phyloP scores from a whole-genome alignment of 2,113 vertebrate genomes.

The Tiliqua scincoides region DNA sequence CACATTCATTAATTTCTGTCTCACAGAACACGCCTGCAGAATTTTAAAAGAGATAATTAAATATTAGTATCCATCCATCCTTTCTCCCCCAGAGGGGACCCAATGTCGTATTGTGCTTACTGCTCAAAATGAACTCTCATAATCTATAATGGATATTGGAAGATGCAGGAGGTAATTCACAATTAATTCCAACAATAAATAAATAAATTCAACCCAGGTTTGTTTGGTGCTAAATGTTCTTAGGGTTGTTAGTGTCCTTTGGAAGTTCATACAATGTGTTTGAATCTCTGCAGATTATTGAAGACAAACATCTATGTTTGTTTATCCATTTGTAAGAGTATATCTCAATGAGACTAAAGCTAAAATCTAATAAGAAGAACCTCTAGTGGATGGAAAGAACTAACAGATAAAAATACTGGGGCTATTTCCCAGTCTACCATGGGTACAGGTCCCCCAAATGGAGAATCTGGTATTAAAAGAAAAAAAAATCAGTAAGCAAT shows the following conservation, averaged over 20 bases:
- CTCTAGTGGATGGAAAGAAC: not conserved
- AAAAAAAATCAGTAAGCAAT: no score
- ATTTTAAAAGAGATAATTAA: slow-evolving; percentile 5
- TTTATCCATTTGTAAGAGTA: not conserved
- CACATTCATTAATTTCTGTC: slow-evolving; percentile 75
- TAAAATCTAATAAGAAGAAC: not conserved
- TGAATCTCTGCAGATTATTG: not conserved
- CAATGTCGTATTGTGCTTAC: not conserved
- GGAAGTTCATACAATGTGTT: not conserved
- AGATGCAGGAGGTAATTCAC: not conserved
- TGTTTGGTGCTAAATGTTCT: not conserved
- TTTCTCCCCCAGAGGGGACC: no score
- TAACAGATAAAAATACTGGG: no score
- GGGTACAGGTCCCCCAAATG: no score
- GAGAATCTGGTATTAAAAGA: no score
- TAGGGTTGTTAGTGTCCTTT: not conserved
- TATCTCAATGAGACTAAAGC: not conserved
- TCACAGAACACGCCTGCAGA: slow-evolving; percentile 77
- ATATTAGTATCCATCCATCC: not conserved
- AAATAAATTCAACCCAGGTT: no score
- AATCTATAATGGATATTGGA: not conserved
- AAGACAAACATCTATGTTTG: not conserved
- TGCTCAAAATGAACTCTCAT: not conserved
- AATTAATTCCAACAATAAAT: not conserved
- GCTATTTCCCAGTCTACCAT: no score